A percentile compares a stretch with the other conserved stretches of the same genome.
phyloP scores from a whole-genome alignment of 1,140 invertebrate species.

The Drosophila kikkawai region DNA sequence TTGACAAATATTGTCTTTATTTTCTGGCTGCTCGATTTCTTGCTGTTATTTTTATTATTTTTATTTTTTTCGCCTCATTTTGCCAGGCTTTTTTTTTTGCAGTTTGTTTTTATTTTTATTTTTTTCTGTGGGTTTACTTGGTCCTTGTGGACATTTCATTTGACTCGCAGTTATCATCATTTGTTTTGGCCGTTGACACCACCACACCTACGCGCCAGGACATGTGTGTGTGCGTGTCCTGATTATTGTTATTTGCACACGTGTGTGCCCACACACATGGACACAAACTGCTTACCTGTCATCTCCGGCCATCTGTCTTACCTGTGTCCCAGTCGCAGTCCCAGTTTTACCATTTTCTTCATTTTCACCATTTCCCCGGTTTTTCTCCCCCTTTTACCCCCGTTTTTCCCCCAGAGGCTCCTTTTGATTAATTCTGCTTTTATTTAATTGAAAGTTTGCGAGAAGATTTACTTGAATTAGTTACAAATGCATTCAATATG shows the following conservation, averaged over 20 bases:
- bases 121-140: slow-evolving; percentile 9
- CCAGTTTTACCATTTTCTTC: not conserved
- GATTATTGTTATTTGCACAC: slow-evolving; percentile 67
- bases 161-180: slow-evolving; percentile 77
- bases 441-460: slow-evolving; percentile 76
- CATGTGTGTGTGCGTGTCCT: slow-evolving; percentile 24
- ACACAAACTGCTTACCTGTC: slow-evolving; percentile 55
- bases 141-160: slow-evolving; percentile 71
- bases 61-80: slow-evolving; percentile 37
- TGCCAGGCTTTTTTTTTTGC: not conserved
- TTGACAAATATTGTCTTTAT: slow-evolving; percentile 75
- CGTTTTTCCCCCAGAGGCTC: slow-evolving; percentile 8
- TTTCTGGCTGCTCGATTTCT: slow-evolving; percentile 60
- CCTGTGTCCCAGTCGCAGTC: slow-evolving; percentile 9
- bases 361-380: not conserved
- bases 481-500: slow-evolving; percentile 59
- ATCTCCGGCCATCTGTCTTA: slow-evolving; percentile 53
- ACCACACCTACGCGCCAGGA: slow-evolving; percentile 26
- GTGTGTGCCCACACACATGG: slow-evolving; percentile 47
- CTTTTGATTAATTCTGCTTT: slow-evolving; percentile 75
- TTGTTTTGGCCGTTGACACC: slow-evolving; percentile 78
- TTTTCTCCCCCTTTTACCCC: not conserved
- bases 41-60: slow-evolving; percentile 66
- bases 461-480: slow-evolving; percentile 60
- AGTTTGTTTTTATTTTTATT: not conserved